Evolutionary conservation across 2,113 vertebrate species (phyloP).

Genomic region (Ammodytes dubius): DNA sequence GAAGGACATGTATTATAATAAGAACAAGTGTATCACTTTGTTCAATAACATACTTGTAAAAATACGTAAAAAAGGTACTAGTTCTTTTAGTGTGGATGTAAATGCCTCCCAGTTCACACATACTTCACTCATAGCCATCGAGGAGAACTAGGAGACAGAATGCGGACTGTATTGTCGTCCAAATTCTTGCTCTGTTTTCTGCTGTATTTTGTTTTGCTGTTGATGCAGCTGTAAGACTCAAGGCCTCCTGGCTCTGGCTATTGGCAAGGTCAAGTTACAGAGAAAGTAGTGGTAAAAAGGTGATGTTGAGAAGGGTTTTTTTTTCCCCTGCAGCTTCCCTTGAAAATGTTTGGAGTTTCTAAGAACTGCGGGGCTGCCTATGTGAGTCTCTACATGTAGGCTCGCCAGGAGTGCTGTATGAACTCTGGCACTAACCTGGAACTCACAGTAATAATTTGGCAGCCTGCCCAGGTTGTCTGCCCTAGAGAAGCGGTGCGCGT

Average conservation of each 20-base stretch:
- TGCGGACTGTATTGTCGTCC: background rate
- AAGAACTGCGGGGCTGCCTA: slow-evolving; percentile 62
- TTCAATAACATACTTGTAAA: background rate
- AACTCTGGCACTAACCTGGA: slow-evolving; percentile 75
- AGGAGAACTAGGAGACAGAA: background rate
- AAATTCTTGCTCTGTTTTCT: slow-evolving; percentile 5
- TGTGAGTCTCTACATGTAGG: slow-evolving; percentile 62
- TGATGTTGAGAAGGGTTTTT: slow-evolving; percentile 35
- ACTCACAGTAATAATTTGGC: slow-evolving; percentile 76
- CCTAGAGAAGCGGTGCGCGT: slow-evolving; percentile 51
- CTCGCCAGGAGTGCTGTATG: slow-evolving; percentile 65
- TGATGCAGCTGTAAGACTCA: slow-evolving; percentile 40
- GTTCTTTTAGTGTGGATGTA: background rate
- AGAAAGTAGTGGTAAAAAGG: slow-evolving; percentile 42
- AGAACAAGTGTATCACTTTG: background rate
- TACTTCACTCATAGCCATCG: background rate
- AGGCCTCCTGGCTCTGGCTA: slow-evolving; percentile 25
- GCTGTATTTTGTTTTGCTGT: slow-evolving; percentile 36
- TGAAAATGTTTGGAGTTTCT: slow-evolving; percentile 70
- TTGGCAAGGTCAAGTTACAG: slow-evolving; percentile 54
- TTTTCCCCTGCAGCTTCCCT: slow-evolving; percentile 45
- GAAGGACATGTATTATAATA: background rate
- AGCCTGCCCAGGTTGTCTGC: slow-evolving; percentile 70
- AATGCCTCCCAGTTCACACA: background rate
- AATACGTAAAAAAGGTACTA: background rate